Evolutionary conservation across 2,113 vertebrate genomes (phyloP).

Genomic region (Seriola dumerili): DNA sequence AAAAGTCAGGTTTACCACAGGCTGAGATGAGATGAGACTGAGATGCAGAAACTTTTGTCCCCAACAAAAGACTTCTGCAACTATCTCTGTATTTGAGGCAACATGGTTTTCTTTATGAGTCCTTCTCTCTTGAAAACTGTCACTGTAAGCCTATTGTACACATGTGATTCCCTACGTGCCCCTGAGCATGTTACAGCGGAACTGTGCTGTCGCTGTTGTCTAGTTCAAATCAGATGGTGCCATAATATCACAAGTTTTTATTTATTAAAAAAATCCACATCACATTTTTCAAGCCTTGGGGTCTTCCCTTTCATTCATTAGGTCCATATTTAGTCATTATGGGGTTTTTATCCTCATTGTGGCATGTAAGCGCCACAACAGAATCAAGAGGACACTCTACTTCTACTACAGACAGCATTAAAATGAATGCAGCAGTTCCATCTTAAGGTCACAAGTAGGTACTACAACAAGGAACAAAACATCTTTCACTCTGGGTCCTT

Average conservation of each 20-base stretch:
- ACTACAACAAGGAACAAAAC: conserved; percentile 68
- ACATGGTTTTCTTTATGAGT: background rate
- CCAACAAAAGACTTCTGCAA: too few species aligned
- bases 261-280: background rate
- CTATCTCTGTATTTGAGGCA: background rate
- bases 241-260: background rate
- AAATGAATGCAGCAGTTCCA: conserved; percentile 84
- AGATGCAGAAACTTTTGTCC: background rate
- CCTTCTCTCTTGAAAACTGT: conserved; percentile 2
- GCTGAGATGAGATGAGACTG: too few species aligned
- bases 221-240: background rate
- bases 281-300: conserved; percentile 11
- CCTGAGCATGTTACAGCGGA: conserved; percentile 2
- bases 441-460: conserved; percentile 78
- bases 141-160: conserved; percentile 13
- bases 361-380: conserved; percentile 19
- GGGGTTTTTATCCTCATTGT: background rate
- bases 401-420: conserved; percentile 35
- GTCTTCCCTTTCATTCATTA: conserved; percentile 22
- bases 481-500: background rate
- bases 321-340: background rate
- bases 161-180: conserved; percentile 39
- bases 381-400: background rate
- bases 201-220: conserved; percentile 11
- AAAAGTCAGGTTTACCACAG: background rate